Evolutionary conservation across 2,797 vertebrate genomes (phyloP).

Genomic region (Xenops minutus): DNA sequence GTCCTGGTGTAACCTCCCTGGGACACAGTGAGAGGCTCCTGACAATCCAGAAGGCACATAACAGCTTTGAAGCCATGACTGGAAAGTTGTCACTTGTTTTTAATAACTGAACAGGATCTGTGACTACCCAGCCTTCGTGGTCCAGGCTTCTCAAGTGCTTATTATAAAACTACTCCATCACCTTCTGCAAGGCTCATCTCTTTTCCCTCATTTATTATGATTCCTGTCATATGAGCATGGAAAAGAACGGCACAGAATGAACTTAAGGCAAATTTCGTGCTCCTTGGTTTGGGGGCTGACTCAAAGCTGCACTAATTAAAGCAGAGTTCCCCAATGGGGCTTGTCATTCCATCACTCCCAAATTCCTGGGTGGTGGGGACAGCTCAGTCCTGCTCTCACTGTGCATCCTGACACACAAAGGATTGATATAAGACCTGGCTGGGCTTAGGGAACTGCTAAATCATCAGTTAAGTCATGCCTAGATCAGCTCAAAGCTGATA

Average conservation of each 20-base stretch:
- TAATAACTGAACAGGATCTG: background rate
- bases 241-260: background rate
- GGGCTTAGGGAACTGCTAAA: background rate
- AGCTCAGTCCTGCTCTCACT: background rate
- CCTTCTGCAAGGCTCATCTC: background rate
- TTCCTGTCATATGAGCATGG: background rate
- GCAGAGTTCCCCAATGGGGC: background rate
- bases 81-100: background rate
- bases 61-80: background rate
- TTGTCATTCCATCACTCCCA: background rate
- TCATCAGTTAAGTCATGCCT: background rate
- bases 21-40: background rate
- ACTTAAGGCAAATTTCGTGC: background rate
- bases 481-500: background rate
- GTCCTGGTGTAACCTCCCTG: conserved; percentile 30
- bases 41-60: background rate
- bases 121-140: background rate
- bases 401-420: background rate
- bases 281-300: background rate
- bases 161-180: background rate
- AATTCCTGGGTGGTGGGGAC: background rate
- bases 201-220: background rate
- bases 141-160: background rate
- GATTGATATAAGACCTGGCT: background rate
- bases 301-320: background rate